Percentiles rank a stretch among this genome's conserved stretches.
Evolutionary conservation across 2,797 vertebrate species (phyloP).

Genomic region (Myripristis jacobus): DNA sequence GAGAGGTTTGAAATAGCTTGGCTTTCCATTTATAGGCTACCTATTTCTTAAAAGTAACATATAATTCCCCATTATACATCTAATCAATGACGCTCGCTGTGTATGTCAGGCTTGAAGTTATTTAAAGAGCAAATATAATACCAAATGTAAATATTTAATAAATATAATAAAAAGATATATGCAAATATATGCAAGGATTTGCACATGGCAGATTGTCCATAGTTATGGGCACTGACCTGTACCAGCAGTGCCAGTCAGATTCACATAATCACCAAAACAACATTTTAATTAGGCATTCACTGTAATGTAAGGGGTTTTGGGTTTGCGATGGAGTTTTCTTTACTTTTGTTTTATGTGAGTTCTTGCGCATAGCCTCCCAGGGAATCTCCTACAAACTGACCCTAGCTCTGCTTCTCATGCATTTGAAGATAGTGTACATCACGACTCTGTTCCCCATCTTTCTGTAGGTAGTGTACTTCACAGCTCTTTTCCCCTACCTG

Average conservation of each 20-base stretch:
- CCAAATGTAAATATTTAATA: no score
- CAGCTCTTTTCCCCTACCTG: slow-evolving; percentile 87
- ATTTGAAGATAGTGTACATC: slow-evolving; percentile 23
- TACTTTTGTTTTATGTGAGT: slow-evolving; percentile 56
- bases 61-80: slow-evolving; percentile 75
- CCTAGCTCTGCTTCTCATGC: slow-evolving; percentile 4
- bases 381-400: slow-evolving; percentile 19
- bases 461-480: slow-evolving; percentile 88
- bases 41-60: slow-evolving; percentile 77
- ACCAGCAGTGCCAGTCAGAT: slow-evolving; percentile 33
- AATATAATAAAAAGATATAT: slow-evolving; percentile 12
- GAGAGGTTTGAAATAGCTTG: slow-evolving; percentile 77
- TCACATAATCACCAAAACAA: slow-evolving; percentile 33
- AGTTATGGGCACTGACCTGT: slow-evolving; percentile 56
- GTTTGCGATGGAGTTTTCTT: slow-evolving; percentile 46
- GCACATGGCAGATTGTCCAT: slow-evolving; percentile 59
- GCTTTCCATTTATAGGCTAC: slow-evolving; percentile 78
- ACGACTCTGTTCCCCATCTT: slow-evolving; percentile 36
- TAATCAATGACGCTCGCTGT: no score
- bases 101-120: slow-evolving; percentile 65
- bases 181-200: slow-evolving; percentile 52
- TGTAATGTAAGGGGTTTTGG: slow-evolving; percentile 51
- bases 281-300: slow-evolving; percentile 44
- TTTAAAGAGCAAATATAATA: no score
- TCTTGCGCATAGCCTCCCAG: slow-evolving; percentile 44